A percentile compares a stretch with the other conserved stretches of the same genome.
Conservation (phyloP, 2,113 vertebrate species). For the Empidonax traillii region DNA sequence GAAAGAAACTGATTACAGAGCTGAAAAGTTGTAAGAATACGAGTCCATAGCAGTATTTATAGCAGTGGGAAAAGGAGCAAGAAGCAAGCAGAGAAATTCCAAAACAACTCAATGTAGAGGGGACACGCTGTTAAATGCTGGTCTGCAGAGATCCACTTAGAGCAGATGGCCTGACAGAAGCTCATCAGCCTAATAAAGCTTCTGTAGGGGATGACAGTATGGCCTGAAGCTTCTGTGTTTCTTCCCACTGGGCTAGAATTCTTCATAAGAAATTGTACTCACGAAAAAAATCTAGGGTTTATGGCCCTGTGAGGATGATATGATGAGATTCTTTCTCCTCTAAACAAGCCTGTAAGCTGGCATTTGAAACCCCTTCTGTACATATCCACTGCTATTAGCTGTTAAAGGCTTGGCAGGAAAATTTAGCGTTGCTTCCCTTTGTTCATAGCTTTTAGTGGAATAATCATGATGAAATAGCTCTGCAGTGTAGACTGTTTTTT, state of each 20-base stretch:
- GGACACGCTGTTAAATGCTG: neutral
- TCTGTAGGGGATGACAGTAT: neutral
- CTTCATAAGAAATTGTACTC: neutral
- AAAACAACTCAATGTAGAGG: neutral
- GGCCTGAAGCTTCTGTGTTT: neutral
- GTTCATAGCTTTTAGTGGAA: neutral
- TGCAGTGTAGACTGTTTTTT: neutral
- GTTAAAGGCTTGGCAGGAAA: neutral
- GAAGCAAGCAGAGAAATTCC: neutral
- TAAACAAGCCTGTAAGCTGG: neutral
- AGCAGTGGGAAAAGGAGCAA: neutral
- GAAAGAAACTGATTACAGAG: neutral
- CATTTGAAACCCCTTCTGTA: neutral
- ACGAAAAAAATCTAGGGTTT: neutral
- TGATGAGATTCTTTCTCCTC: neutral
- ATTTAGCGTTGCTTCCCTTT: neutral
- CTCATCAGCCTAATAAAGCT: neutral
- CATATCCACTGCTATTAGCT: neutral
- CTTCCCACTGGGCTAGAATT: neutral
- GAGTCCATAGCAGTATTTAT: neutral
- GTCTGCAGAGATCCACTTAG: neutral
- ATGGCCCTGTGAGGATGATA: neutral
- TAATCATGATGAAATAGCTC: neutral
- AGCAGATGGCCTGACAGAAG: constrained; percentile 1
- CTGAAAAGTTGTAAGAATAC: neutral